Conservation (phyloP, 92 coral and sea anemone species). For the Epizoanthus rinbou region DNA sequence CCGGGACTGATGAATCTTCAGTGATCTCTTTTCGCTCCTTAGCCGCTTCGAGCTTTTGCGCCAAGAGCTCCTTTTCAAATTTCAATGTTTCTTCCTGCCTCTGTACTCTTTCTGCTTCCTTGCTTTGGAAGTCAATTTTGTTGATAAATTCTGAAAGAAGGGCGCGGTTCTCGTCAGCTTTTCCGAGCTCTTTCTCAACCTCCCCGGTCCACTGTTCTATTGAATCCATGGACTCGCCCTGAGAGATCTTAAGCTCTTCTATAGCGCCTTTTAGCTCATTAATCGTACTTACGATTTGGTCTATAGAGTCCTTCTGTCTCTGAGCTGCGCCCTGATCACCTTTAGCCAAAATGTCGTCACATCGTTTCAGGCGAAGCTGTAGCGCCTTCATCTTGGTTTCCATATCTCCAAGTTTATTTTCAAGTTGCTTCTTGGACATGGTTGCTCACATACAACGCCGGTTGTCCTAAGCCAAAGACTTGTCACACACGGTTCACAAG, state of each 20-base stretch:
- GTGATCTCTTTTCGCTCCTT: conserved; percentile 10
- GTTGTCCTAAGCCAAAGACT: too few species aligned
- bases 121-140: neutral
- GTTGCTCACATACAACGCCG: neutral
- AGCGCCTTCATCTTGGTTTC: conserved; percentile 46
- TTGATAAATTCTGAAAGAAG: neutral
- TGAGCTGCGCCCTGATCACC: conserved; percentile 31
- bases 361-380: conserved; percentile 25
- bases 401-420: conserved; percentile 5
- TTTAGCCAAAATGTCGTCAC: conserved; percentile 4
- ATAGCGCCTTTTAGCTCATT: conserved; percentile 35
- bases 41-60: conserved; percentile 45
- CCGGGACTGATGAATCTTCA: neutral
- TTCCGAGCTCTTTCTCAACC: conserved; percentile 8
- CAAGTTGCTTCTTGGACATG: conserved; percentile 34
- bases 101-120: conserved; percentile 22
- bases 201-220: conserved; percentile 38
- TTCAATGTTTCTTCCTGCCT: conserved; percentile 25
- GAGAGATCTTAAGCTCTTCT: conserved; percentile 38
- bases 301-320: conserved; percentile 13
- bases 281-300: conserved; percentile 30
- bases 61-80: conserved; percentile 33
- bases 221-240: conserved; percentile 37
- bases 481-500: too few species aligned
- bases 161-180: conserved; percentile 26